Conservation (phyloP, 2,888 invertebrate species). For the Geotrupes spiniger region DNA sequence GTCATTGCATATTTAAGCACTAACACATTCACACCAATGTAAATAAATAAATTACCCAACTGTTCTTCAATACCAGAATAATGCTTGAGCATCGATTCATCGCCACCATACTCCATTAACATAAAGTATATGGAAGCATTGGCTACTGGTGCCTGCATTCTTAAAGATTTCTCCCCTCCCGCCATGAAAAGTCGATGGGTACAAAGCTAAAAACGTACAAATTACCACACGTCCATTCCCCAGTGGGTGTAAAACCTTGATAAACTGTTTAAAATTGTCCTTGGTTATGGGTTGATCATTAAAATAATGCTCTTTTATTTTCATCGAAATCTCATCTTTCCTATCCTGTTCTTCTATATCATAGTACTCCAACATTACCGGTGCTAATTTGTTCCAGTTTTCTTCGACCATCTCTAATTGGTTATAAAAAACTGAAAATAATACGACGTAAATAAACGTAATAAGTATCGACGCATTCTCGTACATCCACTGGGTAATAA, state of each 20-base stretch:
- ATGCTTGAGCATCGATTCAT: no score
- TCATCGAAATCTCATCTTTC: constrained; percentile 28
- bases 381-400: constrained; percentile 37
- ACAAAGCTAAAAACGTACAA: constrained; percentile 22
- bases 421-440: constrained; percentile 29
- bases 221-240: no score
- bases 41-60: no score
- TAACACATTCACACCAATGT: no score
- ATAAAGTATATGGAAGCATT: constrained; percentile 58
- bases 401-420: constrained; percentile 46
- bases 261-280: constrained; percentile 32
- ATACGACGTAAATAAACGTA: constrained; percentile 6
- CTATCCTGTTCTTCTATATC: constrained; percentile 33
- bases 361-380: constrained; percentile 36
- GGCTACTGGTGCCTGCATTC: constrained; percentile 33
- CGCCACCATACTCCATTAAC: constrained; percentile 12
- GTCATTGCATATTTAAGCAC: no score
- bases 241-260: no score
- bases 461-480: constrained; percentile 16
- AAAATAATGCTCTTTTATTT: constrained; percentile 38
- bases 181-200: constrained; percentile 51
- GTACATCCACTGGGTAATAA: constrained; percentile 66
- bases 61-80: no score
- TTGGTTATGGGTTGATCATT: constrained; percentile 29
- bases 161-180: constrained; percentile 33